These are phyloP conservation scores for Polypterus bichir DNA, from an alignment of 2,113 vertebrate species.

Conservation along the genomic window DNA sequence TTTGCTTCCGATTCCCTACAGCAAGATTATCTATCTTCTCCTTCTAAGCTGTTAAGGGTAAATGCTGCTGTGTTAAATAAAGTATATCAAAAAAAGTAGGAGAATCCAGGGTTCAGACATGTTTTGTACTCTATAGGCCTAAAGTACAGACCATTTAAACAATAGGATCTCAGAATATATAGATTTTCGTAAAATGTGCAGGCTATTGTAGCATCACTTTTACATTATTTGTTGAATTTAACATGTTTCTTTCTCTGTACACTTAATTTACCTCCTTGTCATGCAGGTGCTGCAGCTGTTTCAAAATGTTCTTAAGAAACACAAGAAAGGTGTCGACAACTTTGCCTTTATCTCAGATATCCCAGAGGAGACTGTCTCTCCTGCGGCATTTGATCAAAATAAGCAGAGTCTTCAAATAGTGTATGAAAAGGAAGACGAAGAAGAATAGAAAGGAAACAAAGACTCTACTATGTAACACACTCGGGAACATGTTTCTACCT, in stretches of 20 bases:
- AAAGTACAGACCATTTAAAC: not conserved
- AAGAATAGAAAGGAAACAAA: too few relatives aligned
- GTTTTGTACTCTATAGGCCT: not conserved
- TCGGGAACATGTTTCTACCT: too few relatives aligned
- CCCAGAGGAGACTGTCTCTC: conserved; percentile 4
- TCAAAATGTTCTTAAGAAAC: conserved; percentile 56
- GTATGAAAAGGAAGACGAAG: too few relatives aligned
- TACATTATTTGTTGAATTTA: not conserved
- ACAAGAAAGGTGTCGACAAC: conserved; percentile 30
- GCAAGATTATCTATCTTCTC: too few relatives aligned
- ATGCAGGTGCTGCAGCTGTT: conserved; percentile 70
- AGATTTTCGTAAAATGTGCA: rapidly evolving
- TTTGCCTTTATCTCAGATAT: conserved; percentile 39
- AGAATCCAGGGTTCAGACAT: too few relatives aligned
- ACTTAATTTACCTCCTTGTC: not conserved
- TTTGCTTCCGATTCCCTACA: too few relatives aligned
- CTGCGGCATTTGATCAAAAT: not conserved
- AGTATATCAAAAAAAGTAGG: too few relatives aligned
- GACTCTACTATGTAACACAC: too few relatives aligned
- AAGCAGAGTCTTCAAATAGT: too few relatives aligned
- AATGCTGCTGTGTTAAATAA: too few relatives aligned
- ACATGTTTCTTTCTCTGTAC: not conserved
- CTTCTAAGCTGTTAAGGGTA: too few relatives aligned
- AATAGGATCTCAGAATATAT: not conserved
- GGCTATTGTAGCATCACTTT: not conserved